Evolutionary conservation across 2,113 vertebrate species (phyloP).

Genomic region (Dromiciops gliroides): DNA sequence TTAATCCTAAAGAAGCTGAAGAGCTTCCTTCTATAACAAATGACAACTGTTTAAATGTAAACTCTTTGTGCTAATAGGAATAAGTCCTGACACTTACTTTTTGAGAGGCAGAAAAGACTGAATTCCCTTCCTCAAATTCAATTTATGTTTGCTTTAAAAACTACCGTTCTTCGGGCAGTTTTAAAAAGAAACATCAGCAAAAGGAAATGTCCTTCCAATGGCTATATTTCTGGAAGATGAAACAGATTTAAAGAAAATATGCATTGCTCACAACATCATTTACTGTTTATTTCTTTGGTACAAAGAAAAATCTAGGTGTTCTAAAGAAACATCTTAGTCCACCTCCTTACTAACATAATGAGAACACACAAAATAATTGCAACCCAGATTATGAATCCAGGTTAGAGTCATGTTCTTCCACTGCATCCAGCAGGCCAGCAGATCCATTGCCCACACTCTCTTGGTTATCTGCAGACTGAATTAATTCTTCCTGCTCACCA

Average conservation of each 20-base stretch:
- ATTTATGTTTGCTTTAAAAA: constrained; percentile 29
- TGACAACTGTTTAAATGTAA: neutral
- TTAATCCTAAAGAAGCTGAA: constrained; percentile 20
- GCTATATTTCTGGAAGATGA: neutral
- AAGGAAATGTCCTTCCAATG: neutral
- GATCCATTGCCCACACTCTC: constrained; percentile 39
- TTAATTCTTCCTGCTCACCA: constrained; percentile 78
- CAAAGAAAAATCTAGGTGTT: constrained; percentile 39
- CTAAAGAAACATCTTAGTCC: neutral
- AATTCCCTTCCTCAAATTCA: constrained; percentile 33
- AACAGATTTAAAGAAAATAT: constrained; percentile 39
- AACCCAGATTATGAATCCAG: constrained; percentile 71
- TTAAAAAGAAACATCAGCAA: constrained; percentile 17
- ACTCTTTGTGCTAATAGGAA: constrained; percentile 2
- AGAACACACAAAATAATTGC: neutral
- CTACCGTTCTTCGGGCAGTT: neutral
- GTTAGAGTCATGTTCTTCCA: constrained; percentile 76
- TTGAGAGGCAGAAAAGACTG: constrained; percentile 5
- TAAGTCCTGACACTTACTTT: constrained; percentile 25
- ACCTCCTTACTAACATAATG: neutral
- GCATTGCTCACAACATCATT: neutral
- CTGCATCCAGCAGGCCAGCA: constrained; percentile 68
- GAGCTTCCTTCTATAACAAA: neutral
- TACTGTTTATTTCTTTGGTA: constrained; percentile 62
- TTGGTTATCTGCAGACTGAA: constrained; percentile 65